These are phyloP conservation scores for Nothoprocta pentlandii DNA, from an alignment of 2,113 vertebrate species.

Conservation along the genomic window DNA sequence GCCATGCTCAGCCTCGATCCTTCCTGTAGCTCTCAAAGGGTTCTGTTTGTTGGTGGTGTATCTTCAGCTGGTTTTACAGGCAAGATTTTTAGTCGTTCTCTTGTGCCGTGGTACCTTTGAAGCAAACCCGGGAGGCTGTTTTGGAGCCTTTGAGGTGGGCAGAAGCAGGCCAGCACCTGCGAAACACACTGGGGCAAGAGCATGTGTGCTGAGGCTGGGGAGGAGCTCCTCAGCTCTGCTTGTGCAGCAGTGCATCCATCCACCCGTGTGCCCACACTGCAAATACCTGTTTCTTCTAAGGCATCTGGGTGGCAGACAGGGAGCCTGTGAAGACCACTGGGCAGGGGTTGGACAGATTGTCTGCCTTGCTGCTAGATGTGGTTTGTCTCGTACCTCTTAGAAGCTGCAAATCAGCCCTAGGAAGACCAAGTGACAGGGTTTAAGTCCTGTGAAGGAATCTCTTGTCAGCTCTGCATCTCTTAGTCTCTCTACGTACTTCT, in stretches of 20 bases:
- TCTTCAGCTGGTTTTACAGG: not conserved
- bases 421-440: not conserved
- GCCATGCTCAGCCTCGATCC: not conserved
- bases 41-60: not conserved
- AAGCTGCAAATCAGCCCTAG: not conserved
- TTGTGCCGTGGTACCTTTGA: not conserved
- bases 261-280: not conserved
- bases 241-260: not conserved
- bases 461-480: fast-evolving
- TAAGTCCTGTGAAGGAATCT: not conserved
- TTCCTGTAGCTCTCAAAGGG: not conserved
- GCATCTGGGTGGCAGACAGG: not conserved
- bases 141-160: not conserved
- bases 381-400: not conserved
- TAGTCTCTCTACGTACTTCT: not conserved
- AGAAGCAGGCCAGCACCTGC: not conserved
- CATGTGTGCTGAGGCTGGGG: no score
- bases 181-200: not conserved
- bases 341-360: not conserved
- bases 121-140: not conserved
- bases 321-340: not conserved
- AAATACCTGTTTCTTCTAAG: not conserved
- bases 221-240: not conserved
- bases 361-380: not conserved
- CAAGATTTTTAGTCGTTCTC: not conserved